A percentile compares a stretch with the other conserved stretches of the same genome.
phyloP scores from a whole-genome alignment of 2,888 invertebrate genomes.

The Caenorhabditis sp. region DNA sequence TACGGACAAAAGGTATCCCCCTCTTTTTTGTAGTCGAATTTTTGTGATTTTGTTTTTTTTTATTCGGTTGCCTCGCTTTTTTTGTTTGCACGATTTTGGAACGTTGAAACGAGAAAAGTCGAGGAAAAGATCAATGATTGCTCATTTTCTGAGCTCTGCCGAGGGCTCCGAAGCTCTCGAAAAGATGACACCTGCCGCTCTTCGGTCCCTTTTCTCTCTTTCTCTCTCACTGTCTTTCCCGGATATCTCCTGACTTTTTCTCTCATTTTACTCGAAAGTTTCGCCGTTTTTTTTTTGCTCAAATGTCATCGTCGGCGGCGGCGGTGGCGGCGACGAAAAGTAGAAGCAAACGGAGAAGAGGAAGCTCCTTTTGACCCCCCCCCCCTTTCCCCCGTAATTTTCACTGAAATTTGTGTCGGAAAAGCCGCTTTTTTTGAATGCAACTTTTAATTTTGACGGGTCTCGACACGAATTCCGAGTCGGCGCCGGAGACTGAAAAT shows the following conservation, averaged over 20 bases:
- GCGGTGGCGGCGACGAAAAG: slow-evolving; percentile 3
- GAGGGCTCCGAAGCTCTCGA: no score
- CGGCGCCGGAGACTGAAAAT: neutral
- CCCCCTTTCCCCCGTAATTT: neutral
- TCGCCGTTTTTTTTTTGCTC: slow-evolving; percentile 5
- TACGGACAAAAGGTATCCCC: no score
- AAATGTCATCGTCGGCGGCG: neutral
- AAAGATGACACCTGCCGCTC: slow-evolving; percentile 36
- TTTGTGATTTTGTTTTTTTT: no score
- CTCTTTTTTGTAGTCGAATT: no score
- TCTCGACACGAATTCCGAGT: no score
- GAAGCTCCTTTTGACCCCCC: neutral
- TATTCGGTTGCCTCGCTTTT: no score
- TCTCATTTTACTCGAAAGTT: slow-evolving; percentile 54
- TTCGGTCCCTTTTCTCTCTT: slow-evolving; percentile 31
- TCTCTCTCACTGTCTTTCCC: slow-evolving; percentile 11
- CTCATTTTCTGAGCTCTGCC: no score
- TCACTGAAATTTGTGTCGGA: neutral
- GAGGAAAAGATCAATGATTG: no score
- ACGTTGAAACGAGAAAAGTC: no score
- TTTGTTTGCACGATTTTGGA: no score
- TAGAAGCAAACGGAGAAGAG: neutral
- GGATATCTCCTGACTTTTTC: slow-evolving; percentile 39
- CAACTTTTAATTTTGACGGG: neutral
- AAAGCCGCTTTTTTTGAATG: neutral